Evolutionary conservation across 1,140 invertebrate genomes (phyloP).

Genomic region (Zaprionus ornatus): DNA sequence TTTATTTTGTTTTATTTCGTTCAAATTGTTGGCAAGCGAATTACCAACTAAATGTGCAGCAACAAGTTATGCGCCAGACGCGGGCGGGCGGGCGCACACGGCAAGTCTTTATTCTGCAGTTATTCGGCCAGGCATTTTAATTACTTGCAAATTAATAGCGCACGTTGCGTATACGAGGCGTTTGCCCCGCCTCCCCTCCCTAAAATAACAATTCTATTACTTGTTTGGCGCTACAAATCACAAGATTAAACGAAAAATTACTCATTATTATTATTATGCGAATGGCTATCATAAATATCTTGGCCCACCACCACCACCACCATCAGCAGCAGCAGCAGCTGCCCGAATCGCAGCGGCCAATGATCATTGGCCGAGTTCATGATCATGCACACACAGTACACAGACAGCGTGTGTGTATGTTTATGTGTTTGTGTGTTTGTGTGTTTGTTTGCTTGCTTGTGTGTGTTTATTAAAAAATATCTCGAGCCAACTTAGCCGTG

Average conservation of each 20-base stretch:
- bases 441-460: conserved; percentile 5
- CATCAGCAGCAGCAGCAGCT: background rate
- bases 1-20: conserved; percentile 14
- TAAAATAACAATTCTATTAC: conserved; percentile 22
- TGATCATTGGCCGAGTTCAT: conserved; percentile 9
- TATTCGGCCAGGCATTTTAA: conserved; percentile 67
- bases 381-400: conserved; percentile 1
- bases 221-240: conserved; percentile 30
- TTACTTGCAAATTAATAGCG: conserved; percentile 74
- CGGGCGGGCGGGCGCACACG: no score
- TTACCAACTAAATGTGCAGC: conserved; percentile 46
- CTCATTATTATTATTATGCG: conserved; percentile 64
- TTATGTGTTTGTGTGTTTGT: no score
- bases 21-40: conserved; percentile 59
- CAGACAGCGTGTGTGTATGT: background rate
- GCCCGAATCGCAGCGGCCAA: background rate
- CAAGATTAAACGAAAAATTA: conserved; percentile 47
- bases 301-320: background rate
- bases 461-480: conserved; percentile 47
- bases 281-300: conserved; percentile 56
- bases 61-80: conserved; percentile 37
- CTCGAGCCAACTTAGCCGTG: conserved; percentile 52
- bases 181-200: background rate
- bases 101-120: conserved; percentile 51
- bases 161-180: conserved; percentile 62